These are phyloP conservation scores for Calliopum simillimum DNA, from an alignment of 2,888 invertebrate genomes.

Conservation along the genomic window DNA sequence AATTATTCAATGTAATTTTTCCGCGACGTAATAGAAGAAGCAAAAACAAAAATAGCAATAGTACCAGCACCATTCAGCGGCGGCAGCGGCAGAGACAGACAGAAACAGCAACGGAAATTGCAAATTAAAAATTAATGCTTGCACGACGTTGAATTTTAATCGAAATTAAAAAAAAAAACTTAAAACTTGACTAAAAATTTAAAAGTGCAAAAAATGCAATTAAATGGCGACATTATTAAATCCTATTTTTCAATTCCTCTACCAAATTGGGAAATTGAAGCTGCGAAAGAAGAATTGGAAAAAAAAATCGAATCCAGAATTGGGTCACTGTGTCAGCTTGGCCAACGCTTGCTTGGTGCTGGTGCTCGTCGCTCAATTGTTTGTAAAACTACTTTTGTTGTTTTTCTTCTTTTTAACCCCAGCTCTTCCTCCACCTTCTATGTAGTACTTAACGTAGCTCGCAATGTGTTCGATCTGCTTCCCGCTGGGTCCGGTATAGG, in stretches of 20 bases:
- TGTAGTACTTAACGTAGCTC: no score
- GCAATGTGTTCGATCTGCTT: no score
- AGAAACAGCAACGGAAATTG: slow-evolving; percentile 19
- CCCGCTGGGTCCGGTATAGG: no score
- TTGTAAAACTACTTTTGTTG: neutral
- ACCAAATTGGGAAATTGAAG: no score
- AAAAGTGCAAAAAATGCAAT: no score
- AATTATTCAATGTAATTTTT: slow-evolving; percentile 15
- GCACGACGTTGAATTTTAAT: no score
- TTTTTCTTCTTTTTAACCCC: slow-evolving; percentile 4
- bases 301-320: slow-evolving; percentile 63
- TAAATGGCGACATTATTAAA: no score
- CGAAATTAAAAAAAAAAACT: no score
- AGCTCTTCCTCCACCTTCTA: no score
- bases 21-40: slow-evolving; percentile 4
- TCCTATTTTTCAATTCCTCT: no score
- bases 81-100: neutral
- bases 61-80: neutral
- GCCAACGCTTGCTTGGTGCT: slow-evolving; percentile 42
- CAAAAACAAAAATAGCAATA: neutral
- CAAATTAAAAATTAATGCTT: slow-evolving; percentile 14
- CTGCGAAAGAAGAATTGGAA: slow-evolving; percentile 55
- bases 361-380: slow-evolving; percentile 24
- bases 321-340: slow-evolving; percentile 61
- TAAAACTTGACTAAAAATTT: no score